phyloP scores from a whole-genome alignment of 2,797 vertebrate species.

The Microctenopoma lineatum region DNA sequence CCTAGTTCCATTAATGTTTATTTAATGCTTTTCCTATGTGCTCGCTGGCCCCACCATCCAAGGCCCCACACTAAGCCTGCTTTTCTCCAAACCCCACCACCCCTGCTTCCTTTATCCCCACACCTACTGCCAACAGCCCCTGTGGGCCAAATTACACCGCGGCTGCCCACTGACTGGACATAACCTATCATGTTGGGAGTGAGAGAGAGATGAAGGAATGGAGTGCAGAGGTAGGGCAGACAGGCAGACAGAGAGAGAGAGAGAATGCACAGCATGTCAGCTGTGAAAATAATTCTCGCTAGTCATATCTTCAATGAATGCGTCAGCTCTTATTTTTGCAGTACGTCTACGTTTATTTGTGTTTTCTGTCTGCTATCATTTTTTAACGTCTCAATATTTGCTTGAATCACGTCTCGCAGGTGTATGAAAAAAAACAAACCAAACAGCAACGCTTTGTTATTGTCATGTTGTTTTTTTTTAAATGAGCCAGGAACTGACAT shows the following conservation, averaged over 20 bases:
- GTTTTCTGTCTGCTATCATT: neutral
- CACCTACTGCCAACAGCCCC: conserved; percentile 73
- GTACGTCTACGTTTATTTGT: conserved; percentile 11
- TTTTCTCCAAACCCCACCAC: conserved; percentile 75
- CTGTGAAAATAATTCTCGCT: conserved; percentile 17
- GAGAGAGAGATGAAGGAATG: conserved; percentile 54
- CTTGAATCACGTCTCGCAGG: neutral
- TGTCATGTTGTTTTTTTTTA: neutral
- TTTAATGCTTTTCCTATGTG: conserved; percentile 84
- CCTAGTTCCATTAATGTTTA: conserved; percentile 88
- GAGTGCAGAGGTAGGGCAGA: conserved; percentile 35
- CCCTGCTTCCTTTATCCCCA: conserved; percentile 74
- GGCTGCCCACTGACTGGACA: conserved; percentile 77
- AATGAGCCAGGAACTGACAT: neutral
- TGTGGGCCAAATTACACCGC: conserved; percentile 77
- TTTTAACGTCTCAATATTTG: neutral
- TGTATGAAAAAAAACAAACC: neutral
- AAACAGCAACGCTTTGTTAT: conserved; percentile 9
- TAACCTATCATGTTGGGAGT: conserved; percentile 64
- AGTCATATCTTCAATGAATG: conserved; percentile 9
- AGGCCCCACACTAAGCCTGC: conserved; percentile 78
- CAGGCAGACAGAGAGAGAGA: conserved; percentile 12
- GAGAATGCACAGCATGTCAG: neutral
- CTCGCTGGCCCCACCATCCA: conserved; percentile 72
- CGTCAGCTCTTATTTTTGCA: neutral